Evolutionary conservation across 92 coral and sea anemone genomes (phyloP), one percentile per base, ranked within the genome.

Genomic region (Anthopleura xanthogrammica): DNA sequence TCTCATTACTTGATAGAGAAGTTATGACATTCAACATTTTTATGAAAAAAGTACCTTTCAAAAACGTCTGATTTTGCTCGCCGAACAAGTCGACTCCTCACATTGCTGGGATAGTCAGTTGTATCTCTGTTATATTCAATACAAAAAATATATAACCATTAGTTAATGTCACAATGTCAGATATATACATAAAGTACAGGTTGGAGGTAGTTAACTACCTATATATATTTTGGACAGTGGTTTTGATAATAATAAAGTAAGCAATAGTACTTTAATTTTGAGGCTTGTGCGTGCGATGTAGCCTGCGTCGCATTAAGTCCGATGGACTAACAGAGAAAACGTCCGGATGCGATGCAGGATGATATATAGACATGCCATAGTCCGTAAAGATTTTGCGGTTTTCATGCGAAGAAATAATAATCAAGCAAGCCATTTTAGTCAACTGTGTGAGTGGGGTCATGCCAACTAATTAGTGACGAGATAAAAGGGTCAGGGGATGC

Each of bases 21-120:
- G 4, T 20, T 7, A 62, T 62, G 29, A 11, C 6, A 19, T 20
- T 62, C 58, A 72, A 72, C n/a, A 36, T 72, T 36, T 29, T 16
- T 72, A 50, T 36, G 43, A 11, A 24, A 4, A 54, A 43, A 54
- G 70, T 65, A 80, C 83, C 83, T 62, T 39, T 80, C 83, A 41
- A 80, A 66, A 42, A 62, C 52, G 52, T 80, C 83, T 12, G 83
- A 80, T 55, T 80, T 80, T 17, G 83, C 72, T 62, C 83, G 76
- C 46, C 83, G n/a, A 7, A 80, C 76, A 39, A 60, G 39, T 19
- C 83, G 83, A 80, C 39, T 24, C 52, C 72, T 54, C 14, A 79
- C 82, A 79, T 79, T 42, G 71, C 68, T 58, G 23, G 72, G 52
- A 22, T 55, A n/a, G 29, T 79, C 82, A 22, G 46, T 55, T 16